phyloP scores from a whole-genome alignment of 1,140 invertebrate genomes.

The Aphaenogaster rudis region DNA sequence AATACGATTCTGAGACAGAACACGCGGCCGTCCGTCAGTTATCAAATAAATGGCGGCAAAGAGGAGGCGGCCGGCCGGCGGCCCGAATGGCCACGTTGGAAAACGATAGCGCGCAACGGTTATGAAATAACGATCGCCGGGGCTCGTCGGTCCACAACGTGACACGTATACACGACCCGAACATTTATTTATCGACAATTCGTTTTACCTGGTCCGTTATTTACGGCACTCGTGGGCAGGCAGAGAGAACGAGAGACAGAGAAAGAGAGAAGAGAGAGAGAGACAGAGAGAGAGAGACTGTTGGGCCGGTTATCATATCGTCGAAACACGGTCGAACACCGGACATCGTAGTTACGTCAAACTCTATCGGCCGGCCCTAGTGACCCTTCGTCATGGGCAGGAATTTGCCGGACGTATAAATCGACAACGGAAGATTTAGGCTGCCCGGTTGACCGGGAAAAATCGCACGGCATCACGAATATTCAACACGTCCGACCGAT shows the following conservation, averaged over 20 bases:
- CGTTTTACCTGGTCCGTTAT: conserved; percentile 69
- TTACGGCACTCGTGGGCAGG: conserved; percentile 65
- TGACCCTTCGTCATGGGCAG: conserved; percentile 47
- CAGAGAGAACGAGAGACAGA: neutral
- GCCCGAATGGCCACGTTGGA: conserved; percentile 43
- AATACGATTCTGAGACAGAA: conserved; percentile 69
- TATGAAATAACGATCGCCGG: conserved; percentile 69
- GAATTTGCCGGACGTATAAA: conserved; percentile 54
- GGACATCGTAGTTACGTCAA: conserved; percentile 63
- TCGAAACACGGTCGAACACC: conserved; percentile 52
- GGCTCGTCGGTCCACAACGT: conserved; percentile 59
- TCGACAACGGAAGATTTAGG: conserved; percentile 43
- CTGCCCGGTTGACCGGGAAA: neutral
- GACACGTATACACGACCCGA: conserved; percentile 66
- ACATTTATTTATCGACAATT: conserved; percentile 73
- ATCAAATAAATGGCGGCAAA: conserved; percentile 65
- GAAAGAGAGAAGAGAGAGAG: neutral
- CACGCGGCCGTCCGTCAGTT: conserved; percentile 61
- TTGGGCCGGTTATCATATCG: conserved; percentile 61
- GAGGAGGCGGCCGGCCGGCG: conserved; percentile 26
- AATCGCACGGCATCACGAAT: conserved; percentile 24
- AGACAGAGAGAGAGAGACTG: neutral
- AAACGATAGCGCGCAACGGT: conserved; percentile 65
- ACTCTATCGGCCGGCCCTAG: conserved; percentile 43
- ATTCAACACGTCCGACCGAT: neutral